These are phyloP conservation scores for Eudasyphora cyanicolor DNA, from an alignment of 2,888 invertebrate genomes.

Conservation along the genomic window DNA sequence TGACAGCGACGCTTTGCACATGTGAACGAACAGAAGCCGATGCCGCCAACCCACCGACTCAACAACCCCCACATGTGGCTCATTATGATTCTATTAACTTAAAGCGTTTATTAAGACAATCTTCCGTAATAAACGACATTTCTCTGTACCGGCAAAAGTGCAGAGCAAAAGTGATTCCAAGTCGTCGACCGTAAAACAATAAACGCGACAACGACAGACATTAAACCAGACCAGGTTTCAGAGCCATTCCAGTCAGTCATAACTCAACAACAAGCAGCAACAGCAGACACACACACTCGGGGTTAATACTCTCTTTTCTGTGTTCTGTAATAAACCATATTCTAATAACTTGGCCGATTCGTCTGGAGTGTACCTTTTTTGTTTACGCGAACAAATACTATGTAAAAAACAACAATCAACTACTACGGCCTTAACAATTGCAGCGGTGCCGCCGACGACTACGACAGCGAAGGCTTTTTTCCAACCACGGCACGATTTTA, in stretches of 20 bases:
- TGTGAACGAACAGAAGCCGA: too few species aligned
- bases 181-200: not conserved
- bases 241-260: not conserved
- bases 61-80: conserved; percentile 8
- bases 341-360: not conserved
- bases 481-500: conserved; percentile 25
- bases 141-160: not conserved
- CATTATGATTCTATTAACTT: conserved; percentile 29
- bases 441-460: not conserved
- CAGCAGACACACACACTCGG: not conserved
- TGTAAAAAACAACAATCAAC: conserved; percentile 6
- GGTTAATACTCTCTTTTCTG: not conserved
- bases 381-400: not conserved
- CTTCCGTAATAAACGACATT: not conserved
- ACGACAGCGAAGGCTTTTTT: not conserved
- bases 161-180: not conserved
- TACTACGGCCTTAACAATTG: not conserved
- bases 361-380: not conserved
- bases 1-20: not conserved
- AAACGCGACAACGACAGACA: not conserved
- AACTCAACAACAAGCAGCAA: not conserved
- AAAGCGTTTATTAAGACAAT: conserved; percentile 6
- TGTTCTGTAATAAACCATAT: not conserved
- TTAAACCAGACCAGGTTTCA: not conserved
- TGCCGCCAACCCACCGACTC: too few species aligned